Conservation (phyloP, 2,888 invertebrate genomes). For the Marasmarcha lunaedactyla region DNA sequence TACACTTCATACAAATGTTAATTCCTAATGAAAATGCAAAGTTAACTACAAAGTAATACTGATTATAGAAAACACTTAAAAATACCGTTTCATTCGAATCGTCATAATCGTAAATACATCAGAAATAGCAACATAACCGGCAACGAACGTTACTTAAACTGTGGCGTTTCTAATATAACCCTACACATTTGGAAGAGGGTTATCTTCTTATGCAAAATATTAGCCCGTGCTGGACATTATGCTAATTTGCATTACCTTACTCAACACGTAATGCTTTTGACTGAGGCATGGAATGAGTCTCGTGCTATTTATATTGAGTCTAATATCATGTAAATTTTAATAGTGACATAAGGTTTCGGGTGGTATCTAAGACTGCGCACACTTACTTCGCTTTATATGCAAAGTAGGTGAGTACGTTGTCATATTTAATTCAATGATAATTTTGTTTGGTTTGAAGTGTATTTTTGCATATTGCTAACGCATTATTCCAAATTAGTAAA, state of each 20-base stretch:
- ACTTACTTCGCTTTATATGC: slow-evolving; percentile 12
- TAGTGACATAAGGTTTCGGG: neutral
- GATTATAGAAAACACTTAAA: too few species aligned
- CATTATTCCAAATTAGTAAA: too few species aligned
- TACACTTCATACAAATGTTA: too few species aligned
- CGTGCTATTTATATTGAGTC: slow-evolving; percentile 26
- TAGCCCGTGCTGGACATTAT: slow-evolving; percentile 65
- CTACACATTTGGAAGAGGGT: slow-evolving; percentile 15
- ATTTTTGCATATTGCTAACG: too few species aligned
- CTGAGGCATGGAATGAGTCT: slow-evolving; percentile 37
- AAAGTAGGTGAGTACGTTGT: too few species aligned
- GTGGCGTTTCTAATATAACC: slow-evolving; percentile 1
- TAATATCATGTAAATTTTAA: slow-evolving; percentile 26
- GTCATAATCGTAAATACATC: slow-evolving; percentile 32
- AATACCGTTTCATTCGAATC: slow-evolving; percentile 12
- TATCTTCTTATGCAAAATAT: slow-evolving; percentile 65
- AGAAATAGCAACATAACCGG: slow-evolving; percentile 29
- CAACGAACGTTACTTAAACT: slow-evolving; percentile 15
- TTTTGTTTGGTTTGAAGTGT: too few species aligned
- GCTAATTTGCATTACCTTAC: slow-evolving; percentile 48
- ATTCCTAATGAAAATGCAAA: too few species aligned
- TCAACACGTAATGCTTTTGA: slow-evolving; percentile 40
- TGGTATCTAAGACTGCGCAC: slow-evolving; percentile 34
- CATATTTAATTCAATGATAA: too few species aligned
- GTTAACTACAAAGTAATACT: too few species aligned